A percentile compares a stretch with the other conserved stretches of the same genome.
These are phyloP conservation scores for Diadegma fenestrale DNA, from an alignment of 2,888 invertebrate genomes.

Conservation along the genomic window DNA sequence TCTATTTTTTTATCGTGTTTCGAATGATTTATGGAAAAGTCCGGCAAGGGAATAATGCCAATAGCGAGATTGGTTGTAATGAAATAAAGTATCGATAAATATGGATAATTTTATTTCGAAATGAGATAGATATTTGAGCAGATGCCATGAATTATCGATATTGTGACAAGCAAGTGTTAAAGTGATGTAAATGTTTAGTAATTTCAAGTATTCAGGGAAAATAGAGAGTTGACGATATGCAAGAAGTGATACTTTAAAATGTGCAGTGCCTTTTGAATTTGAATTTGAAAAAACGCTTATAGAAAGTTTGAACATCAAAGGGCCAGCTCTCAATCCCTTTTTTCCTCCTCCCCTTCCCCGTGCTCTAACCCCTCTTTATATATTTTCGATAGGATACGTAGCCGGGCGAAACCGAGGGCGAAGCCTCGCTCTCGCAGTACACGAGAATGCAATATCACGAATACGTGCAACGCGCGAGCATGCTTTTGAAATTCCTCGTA, in stretches of 20 bases:
- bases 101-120: no score
- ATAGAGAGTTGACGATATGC: neutral
- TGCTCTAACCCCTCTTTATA: neutral
- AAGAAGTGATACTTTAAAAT: neutral
- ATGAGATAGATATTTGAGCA: no score
- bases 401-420: conserved; percentile 1
- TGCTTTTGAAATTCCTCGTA: conserved; percentile 42
- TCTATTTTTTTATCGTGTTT: no score
- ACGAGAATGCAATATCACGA: conserved; percentile 48
- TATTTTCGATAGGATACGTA: conserved; percentile 18
- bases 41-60: no score
- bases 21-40: no score
- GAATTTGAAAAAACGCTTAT: neutral
- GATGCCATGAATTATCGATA: no score
- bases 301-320: conserved; percentile 11
- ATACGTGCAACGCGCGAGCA: conserved; percentile 42
- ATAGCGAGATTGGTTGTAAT: no score
- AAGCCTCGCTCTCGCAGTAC: conserved; percentile 14
- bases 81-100: no score
- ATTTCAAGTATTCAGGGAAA: neutral
- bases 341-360: neutral
- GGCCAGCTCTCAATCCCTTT: neutral
- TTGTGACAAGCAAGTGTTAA: no score
- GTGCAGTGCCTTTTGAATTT: neutral
- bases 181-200: neutral